Evolutionary conservation across 2,888 invertebrate genomes (phyloP), one percentile per base, ranked within the genome.

Genomic region (Sphinx pinastri): DNA sequence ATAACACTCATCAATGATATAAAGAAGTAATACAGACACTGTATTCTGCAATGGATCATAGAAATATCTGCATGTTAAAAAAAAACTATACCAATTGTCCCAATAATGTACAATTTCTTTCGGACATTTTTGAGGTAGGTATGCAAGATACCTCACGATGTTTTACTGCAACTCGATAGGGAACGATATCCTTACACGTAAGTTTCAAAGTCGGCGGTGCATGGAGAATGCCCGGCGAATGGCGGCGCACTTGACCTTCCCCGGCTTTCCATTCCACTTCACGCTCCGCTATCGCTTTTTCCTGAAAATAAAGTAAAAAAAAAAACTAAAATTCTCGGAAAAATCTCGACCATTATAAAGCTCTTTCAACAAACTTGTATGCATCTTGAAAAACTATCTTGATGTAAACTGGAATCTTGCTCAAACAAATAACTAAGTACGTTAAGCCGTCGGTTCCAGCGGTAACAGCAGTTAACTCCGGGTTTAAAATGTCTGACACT

Each of bases 401-500:
- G 63, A 63, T 49, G 49, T 49, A 63, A 63, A 63, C 63, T 49
- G 16, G 63, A 47, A 63, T 49, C 63, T 49, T 63, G 63, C 47
- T 63, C 63, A 63, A 63, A 63, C 63, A 63, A 63, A 63, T 49
- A 63, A 63, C 47, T 63, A 60, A 31, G 45, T 60, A 63, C 47
- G 7, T 49, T 63, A 63, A 63, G 63, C 63, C 49, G 63, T 11
- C 19, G 47, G 63, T 63, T 63, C 63, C 63, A 13, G 49, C 63
- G 49, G 63, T 63, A 63, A 63, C 63, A 47, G 49, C 47, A 47
- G 63, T 63, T 63, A 47, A 63, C 19, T 63, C 63, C 47, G 19
- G 63, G 49, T 63, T 63, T 63, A 63, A 63, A 63, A 63, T 63
- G 63, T 63, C 63, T 63, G 63, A 63, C 63, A 25, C 63, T 63